phyloP scores from a whole-genome alignment of 2,888 invertebrate species.

The Muschampia plurimacula region DNA sequence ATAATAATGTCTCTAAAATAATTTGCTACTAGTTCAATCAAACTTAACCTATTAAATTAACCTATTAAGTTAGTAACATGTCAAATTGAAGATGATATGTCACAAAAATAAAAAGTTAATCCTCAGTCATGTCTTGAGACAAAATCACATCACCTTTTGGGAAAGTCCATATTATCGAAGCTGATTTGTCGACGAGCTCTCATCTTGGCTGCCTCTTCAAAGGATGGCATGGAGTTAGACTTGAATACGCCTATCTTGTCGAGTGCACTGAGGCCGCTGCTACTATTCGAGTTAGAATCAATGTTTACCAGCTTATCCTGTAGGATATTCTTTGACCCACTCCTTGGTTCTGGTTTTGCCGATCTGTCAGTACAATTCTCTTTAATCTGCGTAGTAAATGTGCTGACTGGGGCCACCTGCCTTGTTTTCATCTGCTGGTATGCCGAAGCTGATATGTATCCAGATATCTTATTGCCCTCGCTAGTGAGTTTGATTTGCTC shows the following conservation, averaged over 20 bases:
- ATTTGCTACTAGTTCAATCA: slow-evolving; percentile 31
- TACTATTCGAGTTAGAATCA: slow-evolving; percentile 71
- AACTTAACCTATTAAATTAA: background rate
- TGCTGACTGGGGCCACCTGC: slow-evolving; percentile 54
- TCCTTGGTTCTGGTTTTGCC: slow-evolving; percentile 66
- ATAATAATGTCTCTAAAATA: slow-evolving; percentile 34
- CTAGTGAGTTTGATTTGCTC: slow-evolving; percentile 69
- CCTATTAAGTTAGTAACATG: background rate
- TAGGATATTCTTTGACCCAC: slow-evolving; percentile 71
- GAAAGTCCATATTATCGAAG: slow-evolving; percentile 84
- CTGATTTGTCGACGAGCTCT: slow-evolving; percentile 86
- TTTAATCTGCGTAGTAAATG: slow-evolving; percentile 68
- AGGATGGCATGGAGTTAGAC: slow-evolving; percentile 78
- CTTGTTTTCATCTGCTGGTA: slow-evolving; percentile 69
- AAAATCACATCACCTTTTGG: slow-evolving; percentile 69
- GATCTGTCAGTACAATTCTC: slow-evolving; percentile 67
- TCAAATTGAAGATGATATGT: slow-evolving; percentile 9
- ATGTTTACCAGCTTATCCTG: slow-evolving; percentile 81
- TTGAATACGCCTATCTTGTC: slow-evolving; percentile 70
- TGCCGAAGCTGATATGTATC: slow-evolving; percentile 79
- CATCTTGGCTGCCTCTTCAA: slow-evolving; percentile 78
- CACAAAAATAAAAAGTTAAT: slow-evolving; percentile 18
- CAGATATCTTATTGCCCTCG: slow-evolving; percentile 72
- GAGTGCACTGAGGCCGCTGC: slow-evolving; percentile 64
- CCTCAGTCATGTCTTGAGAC: background rate